Base-by-base conservation (phyloP, 2,797 vertebrate genomes). In the Peromyscus aztecus region DNA sequence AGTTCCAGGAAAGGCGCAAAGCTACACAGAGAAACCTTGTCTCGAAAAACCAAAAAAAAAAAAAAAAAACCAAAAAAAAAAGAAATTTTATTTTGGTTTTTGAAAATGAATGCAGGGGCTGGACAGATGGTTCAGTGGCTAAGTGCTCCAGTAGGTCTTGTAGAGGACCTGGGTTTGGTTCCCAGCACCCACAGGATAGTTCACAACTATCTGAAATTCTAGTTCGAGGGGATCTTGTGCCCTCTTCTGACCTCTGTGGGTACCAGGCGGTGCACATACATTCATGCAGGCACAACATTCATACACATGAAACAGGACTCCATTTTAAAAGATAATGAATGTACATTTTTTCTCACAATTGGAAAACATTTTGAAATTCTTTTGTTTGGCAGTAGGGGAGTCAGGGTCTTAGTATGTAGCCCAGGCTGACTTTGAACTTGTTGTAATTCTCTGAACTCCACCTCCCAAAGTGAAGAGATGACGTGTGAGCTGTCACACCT, bases 31-130 rank as follows among this genome's bases (percentile, higher is more conserved):
- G n/a, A n/a, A n/a, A n/a, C n/a, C n/a, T n/a, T n/a, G n/a, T n/a
- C n/a, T n/a, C n/a, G n/a, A n/a, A n/a, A n/a, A n/a, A n/a, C n/a
- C n/a, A n/a, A n/a, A n/a, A n/a, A n/a, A n/a, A n/a, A n/a, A n/a
- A n/a, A n/a, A n/a, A n/a, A n/a, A n/a, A n/a, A n/a, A n/a, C n/a
- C n/a, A n/a, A n/a, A n/a, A n/a, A n/a, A n/a, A n/a, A n/a, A n/a
- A n/a, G 86, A 76, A 46, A 75, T 31, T 57, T 57, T 83, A 43
- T 83, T 83, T 83, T 61, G 21, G 86, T 81, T 76, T 96, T 95
- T 90, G 75, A 55, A 94, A 86, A 77, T 8, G 75, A 95, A 37
- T 31, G 4, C 63, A n/a, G 43, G 19, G 43, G 11, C 12, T 52
- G 21, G 61, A 49, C 31, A n/a, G 83, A n/a, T 86, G 43, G 43